Percentiles rank a stretch among this genome's conserved stretches.
Conservation (phyloP, 1,140 invertebrate genomes). For the Zaprionus vittiger region DNA sequence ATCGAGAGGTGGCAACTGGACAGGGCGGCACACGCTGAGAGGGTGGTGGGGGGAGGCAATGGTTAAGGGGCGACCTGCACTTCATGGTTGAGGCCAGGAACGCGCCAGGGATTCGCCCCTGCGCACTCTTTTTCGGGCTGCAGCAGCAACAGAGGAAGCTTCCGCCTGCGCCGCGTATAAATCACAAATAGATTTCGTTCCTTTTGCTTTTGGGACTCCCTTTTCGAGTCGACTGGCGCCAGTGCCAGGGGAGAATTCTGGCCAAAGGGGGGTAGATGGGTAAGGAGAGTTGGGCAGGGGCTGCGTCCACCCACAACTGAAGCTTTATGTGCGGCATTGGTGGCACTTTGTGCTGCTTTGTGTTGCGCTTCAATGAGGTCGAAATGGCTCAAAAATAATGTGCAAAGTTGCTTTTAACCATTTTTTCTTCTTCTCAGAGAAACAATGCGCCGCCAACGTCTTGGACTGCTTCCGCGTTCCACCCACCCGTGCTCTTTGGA, state of each 20-base stretch:
- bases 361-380: constrained; percentile 83
- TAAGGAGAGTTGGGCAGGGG: neutral
- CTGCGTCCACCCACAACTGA: constrained; percentile 12
- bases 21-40: neutral
- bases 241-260: neutral
- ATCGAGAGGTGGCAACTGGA: constrained; percentile 47
- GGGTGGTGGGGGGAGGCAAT: neutral
- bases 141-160: neutral
- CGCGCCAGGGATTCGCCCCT: constrained; percentile 1
- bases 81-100: constrained; percentile 57
- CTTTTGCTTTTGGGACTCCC: constrained; percentile 30
- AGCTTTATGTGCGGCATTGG: constrained; percentile 69
- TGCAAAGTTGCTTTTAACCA: constrained; percentile 80
- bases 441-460: constrained; percentile 38
- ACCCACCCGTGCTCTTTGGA: neutral
- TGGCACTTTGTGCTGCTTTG: constrained; percentile 79
- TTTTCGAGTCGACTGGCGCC: constrained; percentile 15
- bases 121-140: constrained; percentile 51
- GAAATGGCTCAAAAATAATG: constrained; percentile 83
- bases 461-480: neutral
- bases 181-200: constrained; percentile 80
- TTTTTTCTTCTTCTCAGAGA: constrained; percentile 67
- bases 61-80: constrained; percentile 55
- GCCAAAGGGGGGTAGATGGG: neutral
- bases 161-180: constrained; percentile 57